Evolutionary conservation across 1,140 invertebrate species (phyloP).

Genomic region (Zaprionus lachaisei): DNA sequence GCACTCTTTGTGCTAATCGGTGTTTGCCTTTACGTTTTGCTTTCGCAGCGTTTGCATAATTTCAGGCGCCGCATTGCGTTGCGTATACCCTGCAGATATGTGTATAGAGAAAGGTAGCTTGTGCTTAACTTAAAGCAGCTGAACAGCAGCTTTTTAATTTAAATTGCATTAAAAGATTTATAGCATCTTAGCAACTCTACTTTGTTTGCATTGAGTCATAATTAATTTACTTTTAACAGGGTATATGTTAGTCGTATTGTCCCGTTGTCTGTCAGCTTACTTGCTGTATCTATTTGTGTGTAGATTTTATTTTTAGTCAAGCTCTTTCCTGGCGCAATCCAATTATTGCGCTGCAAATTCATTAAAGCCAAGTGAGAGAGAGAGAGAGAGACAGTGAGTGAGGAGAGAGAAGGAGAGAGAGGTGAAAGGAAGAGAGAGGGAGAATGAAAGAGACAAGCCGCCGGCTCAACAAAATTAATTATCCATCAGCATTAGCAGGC

Average conservation of each 20-base stretch:
- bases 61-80: conserved; percentile 7
- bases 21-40: conserved; percentile 58
- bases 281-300: conserved; percentile 58
- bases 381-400: not conserved
- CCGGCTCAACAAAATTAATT: conserved; percentile 70
- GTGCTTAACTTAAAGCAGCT: not conserved
- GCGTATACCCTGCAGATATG: conserved; percentile 17
- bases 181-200: too few species aligned
- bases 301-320: conserved; percentile 70
- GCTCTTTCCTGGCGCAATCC: conserved; percentile 61
- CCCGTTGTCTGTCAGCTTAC: not conserved
- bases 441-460: conserved; percentile 27
- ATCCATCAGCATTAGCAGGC: conserved; percentile 70
- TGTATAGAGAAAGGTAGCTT: not conserved
- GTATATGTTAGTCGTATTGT: not conserved
- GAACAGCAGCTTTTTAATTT: too few species aligned
- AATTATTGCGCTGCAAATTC: conserved; percentile 75
- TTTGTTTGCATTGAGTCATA: too few species aligned
- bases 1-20: conserved; percentile 69
- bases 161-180: too few species aligned
- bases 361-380: conserved; percentile 58
- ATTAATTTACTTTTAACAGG: not conserved
- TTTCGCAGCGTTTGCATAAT: conserved; percentile 76
- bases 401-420: not conserved
- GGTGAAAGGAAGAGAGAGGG: not conserved